Base-by-base conservation (phyloP, 2,888 invertebrate genomes). In the Diaprepes abbreviatus region DNA sequence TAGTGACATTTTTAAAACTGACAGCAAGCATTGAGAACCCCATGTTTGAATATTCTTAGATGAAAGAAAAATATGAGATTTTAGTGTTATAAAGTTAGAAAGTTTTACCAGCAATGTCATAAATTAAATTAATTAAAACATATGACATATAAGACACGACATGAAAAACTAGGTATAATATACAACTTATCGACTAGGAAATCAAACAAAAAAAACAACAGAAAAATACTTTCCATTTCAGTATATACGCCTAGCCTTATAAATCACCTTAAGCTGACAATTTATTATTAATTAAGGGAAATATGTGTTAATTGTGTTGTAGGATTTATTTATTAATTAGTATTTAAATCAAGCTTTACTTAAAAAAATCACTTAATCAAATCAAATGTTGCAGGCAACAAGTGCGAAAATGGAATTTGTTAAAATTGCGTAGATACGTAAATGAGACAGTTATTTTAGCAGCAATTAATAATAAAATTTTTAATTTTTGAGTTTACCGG, bases 231-330 rank as follows among this genome's bases (percentile, higher is more conserved):
- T 65, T 62, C 67, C 68, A 62, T 63, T 62, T 68, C 57, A 62
- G 63, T 48, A 14, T 50, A 48, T 54, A 63, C 63, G 52, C 52
- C 33, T 52, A 64, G 57, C 64, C 63, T 50, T 64, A 69, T 69
- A 69, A 69, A 69, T 69, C 64, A 69, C 63, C 64, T 40, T 68
- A 69, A 64, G 64, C 69, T 69, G 69, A 69, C 69, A 69, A 69
- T 69, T 69, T 69, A 64, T 43, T 69, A 69, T 69, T 69, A 69
- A 69, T 69, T 69, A 69, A 69, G 64, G 48, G 21, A 64, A 69
- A 69, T 64, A 69, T 69, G 63, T 40, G 58, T 52, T 58, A 48
- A 45, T 50, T 64, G 52, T 64, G 59, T 50, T 33, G 66, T 59
- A 35, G 65, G 65, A 65, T 48, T 68, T 68, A 68, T 62, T 68